phyloP scores from a whole-genome alignment of 2,113 vertebrate genomes.

The Eulemur macaco region DNA sequence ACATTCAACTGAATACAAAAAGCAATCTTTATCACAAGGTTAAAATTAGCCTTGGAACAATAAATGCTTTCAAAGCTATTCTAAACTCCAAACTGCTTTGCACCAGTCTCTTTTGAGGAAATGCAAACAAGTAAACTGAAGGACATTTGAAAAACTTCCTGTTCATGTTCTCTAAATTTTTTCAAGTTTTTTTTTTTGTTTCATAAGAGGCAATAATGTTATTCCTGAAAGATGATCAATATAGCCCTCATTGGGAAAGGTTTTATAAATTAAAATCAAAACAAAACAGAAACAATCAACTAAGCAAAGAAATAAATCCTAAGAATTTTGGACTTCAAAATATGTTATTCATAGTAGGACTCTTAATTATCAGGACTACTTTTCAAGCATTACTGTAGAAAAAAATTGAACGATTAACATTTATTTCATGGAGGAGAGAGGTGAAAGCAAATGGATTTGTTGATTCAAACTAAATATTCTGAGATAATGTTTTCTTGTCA shows the following conservation, averaged over 20 bases:
- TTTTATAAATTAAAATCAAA: slow-evolving; percentile 24
- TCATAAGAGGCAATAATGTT: slow-evolving; percentile 45
- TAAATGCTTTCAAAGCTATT: slow-evolving; percentile 83
- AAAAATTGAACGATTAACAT: neutral
- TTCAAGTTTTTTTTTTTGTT: slow-evolving; percentile 63
- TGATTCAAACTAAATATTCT: neutral
- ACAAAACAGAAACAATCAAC: neutral
- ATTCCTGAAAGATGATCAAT: neutral
- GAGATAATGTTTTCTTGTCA: neutral
- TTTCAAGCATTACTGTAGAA: neutral
- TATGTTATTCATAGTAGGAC: neutral
- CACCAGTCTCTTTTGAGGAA: slow-evolving; percentile 73
- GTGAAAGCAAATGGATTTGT: neutral
- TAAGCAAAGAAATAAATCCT: neutral
- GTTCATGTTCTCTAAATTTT: slow-evolving; percentile 58
- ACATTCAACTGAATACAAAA: slow-evolving; percentile 84
- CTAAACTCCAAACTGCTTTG: slow-evolving; percentile 80
- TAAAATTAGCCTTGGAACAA: slow-evolving; percentile 87
- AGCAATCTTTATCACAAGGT: slow-evolving; percentile 84
- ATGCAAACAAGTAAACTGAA: slow-evolving; percentile 74
- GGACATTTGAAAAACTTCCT: slow-evolving; percentile 80
- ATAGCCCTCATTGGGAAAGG: neutral
- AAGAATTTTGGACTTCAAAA: neutral
- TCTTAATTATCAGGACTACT: neutral
- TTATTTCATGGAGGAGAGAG: neutral